Conservation (phyloP, 2,113 vertebrate genomes). For the Triplophysa rosa region DNA sequence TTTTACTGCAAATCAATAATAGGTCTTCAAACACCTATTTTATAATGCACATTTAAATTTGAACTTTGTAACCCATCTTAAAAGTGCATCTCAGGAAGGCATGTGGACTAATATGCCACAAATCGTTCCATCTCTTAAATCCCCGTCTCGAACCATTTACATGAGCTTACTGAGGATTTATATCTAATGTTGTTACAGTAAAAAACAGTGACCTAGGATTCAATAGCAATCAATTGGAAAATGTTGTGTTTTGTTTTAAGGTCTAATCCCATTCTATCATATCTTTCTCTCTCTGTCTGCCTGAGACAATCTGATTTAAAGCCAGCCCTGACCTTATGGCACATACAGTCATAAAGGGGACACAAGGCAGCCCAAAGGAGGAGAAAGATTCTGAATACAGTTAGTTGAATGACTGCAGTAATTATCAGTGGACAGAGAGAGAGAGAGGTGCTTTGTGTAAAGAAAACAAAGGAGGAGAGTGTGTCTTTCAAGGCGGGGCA, state of each 20-base stretch:
- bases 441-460: neutral
- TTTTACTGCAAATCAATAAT: neutral
- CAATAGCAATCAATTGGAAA: constrained; percentile 37
- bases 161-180: constrained; percentile 22
- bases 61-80: neutral
- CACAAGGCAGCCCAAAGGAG: neutral
- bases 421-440: constrained; percentile 41
- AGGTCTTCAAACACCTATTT: neutral
- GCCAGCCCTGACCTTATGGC: constrained; percentile 21
- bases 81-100: neutral
- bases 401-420: constrained; percentile 39
- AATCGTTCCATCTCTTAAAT: constrained; percentile 6
- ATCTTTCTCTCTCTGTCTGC: constrained; percentile 9
- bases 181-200: constrained; percentile 12
- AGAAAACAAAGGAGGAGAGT: no score
- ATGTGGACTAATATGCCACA: neutral
- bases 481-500: neutral
- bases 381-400: constrained; percentile 45
- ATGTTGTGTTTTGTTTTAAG: constrained; percentile 31
- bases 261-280: constrained; percentile 42
- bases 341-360: neutral
- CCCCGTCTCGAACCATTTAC: neutral
- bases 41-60: neutral
- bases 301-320: constrained; percentile 42
- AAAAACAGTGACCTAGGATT: constrained; percentile 6